Conservation (phyloP, 2,797 vertebrate genomes). For the Sebastes oblongus region DNA sequence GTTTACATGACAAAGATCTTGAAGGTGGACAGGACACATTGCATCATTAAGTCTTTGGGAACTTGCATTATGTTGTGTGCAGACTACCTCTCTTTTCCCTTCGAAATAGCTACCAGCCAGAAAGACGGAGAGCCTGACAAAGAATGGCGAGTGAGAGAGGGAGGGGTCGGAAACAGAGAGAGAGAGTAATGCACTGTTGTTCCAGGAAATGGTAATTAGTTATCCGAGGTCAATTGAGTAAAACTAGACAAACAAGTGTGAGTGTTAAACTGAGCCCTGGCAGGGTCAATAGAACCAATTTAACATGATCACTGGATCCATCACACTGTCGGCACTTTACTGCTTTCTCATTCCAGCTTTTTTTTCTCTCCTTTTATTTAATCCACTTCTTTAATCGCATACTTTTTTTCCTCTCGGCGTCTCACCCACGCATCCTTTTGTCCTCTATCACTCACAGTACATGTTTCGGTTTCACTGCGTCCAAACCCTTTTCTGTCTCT, state of each 20-base stretch:
- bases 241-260: constrained; percentile 82
- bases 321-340: constrained; percentile 47
- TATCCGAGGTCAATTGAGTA: constrained; percentile 82
- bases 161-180: not conserved
- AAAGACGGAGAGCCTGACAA: constrained; percentile 28
- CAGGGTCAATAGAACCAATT: constrained; percentile 76
- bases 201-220: constrained; percentile 79
- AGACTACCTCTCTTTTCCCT: not conserved
- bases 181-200: constrained; percentile 60
- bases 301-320: constrained; percentile 70
- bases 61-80: not conserved
- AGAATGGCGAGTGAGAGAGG: constrained; percentile 4
- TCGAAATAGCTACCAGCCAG: not conserved
- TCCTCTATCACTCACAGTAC: constrained; percentile 17
- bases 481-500: constrained; percentile 28
- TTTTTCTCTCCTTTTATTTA: constrained; percentile 13
- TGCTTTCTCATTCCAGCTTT: constrained; percentile 33
- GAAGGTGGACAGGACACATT: not conserved
- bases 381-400: constrained; percentile 22
- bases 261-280: constrained; percentile 78
- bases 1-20: not conserved
- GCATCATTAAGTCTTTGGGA: not conserved
- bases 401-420: constrained; percentile 7
- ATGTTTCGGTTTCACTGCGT: constrained; percentile 17
- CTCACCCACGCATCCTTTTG: constrained; percentile 16